A percentile compares a stretch with the other conserved stretches of the same genome.
phyloP scores from a whole-genome alignment of 1,140 invertebrate species.

The Drosophila teissieri region DNA sequence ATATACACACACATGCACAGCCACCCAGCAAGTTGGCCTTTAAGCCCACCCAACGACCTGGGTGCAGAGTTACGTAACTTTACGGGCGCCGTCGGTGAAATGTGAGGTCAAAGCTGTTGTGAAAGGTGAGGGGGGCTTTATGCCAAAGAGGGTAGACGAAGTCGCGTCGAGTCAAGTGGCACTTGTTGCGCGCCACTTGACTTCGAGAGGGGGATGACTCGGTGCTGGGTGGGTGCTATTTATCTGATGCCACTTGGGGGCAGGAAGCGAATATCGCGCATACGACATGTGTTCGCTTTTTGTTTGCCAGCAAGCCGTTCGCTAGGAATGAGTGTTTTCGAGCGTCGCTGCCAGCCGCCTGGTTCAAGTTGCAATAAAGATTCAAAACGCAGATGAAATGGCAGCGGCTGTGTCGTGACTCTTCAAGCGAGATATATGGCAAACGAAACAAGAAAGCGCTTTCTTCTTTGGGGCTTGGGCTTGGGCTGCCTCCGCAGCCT shows the following conservation, averaged over 20 bases:
- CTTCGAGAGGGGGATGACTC: slow-evolving; percentile 6
- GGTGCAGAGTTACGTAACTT: slow-evolving; percentile 25
- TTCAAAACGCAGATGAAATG: slow-evolving; percentile 64
- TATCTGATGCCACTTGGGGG: slow-evolving; percentile 46
- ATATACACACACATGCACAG: background rate
- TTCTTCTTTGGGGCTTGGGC: slow-evolving; percentile 49
- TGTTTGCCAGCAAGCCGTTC: slow-evolving; percentile 14
- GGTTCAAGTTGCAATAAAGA: slow-evolving; percentile 66
- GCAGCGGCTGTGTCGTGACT: slow-evolving; percentile 55
- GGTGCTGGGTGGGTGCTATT: background rate
- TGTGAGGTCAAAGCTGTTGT: slow-evolving; percentile 59
- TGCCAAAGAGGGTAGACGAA: slow-evolving; percentile 22
- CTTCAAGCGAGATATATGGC: slow-evolving; percentile 60
- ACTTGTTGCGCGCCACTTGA: slow-evolving; percentile 43
- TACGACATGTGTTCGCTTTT: slow-evolving; percentile 52
- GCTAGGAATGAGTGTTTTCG: slow-evolving; percentile 14
- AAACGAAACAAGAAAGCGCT: slow-evolving; percentile 67
- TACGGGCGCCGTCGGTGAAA: slow-evolving; percentile 50
- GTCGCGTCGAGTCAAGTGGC: slow-evolving; percentile 52
- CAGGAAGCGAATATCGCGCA: slow-evolving; percentile 63
- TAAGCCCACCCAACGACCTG: slow-evolving; percentile 15
- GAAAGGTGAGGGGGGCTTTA: slow-evolving; percentile 11
- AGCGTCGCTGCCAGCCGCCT: background rate
- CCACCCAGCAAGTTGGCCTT: background rate
- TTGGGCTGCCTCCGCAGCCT: slow-evolving; percentile 9